Evolutionary conservation across 2,113 vertebrate species (phyloP).

Genomic region (Chionis minor): DNA sequence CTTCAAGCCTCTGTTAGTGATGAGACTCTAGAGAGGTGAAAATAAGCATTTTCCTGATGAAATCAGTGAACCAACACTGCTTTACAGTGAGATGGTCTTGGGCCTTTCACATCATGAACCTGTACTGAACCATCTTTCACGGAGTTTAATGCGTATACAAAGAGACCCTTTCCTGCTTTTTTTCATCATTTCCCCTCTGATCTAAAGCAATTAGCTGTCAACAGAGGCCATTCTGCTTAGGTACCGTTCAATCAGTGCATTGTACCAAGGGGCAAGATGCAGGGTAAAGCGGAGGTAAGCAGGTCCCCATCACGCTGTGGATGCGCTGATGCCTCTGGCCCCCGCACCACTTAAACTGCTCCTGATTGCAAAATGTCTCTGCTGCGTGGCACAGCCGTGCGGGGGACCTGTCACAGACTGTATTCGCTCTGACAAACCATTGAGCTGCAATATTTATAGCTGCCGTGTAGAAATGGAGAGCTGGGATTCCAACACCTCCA

Average conservation of each 20-base stretch:
- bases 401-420: not conserved
- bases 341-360: not conserved
- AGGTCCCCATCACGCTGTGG: not conserved
- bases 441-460: not conserved
- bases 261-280: not conserved
- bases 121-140: not conserved
- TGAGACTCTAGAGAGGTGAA: not conserved
- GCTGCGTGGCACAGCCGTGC: accelerated
- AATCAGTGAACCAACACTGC: not conserved
- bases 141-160: accelerated
- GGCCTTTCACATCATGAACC: not conserved
- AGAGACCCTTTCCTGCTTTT: not conserved
- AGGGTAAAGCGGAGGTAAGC: not conserved
- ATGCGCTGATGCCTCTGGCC: not conserved
- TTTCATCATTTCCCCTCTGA: not conserved
- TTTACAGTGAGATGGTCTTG: not conserved
- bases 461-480: not conserved
- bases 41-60: not conserved
- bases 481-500: not conserved
- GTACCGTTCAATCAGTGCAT: not conserved
- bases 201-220: not conserved
- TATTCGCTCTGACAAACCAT: accelerated
- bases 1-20: not conserved
- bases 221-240: not conserved
- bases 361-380: not conserved